Evolutionary conservation across 2,113 vertebrate genomes (phyloP).

Genomic region (Turdus rufiventris): DNA sequence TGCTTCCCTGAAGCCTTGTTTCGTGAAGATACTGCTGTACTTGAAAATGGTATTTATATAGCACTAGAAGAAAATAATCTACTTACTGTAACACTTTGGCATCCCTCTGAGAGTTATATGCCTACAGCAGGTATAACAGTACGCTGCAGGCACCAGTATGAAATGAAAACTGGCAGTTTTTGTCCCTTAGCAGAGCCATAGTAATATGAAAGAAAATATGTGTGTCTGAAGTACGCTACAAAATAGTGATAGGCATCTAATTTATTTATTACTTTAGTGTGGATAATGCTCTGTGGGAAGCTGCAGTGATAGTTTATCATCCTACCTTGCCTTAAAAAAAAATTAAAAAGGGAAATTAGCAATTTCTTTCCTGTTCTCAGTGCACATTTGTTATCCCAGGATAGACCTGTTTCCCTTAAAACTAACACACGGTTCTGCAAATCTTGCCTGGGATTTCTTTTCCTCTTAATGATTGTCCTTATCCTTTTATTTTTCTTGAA

Average conservation of each 20-base stretch:
- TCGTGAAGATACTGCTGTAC: conserved; percentile 13
- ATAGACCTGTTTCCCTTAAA: background rate
- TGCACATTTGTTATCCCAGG: background rate
- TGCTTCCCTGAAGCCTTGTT: background rate
- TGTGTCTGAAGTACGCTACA: background rate
- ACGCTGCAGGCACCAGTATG: background rate
- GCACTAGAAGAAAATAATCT: conserved; percentile 10
- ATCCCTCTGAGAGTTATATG: conserved; percentile 5
- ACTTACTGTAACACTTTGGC: conserved; percentile 12
- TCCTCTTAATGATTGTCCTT: background rate
- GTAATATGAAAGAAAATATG: background rate
- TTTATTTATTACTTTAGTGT: conserved; percentile 10
- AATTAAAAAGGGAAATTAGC: background rate
- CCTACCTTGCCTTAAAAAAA: background rate
- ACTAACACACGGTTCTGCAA: background rate
- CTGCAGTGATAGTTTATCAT: background rate
- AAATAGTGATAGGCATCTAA: background rate
- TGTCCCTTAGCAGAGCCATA: background rate
- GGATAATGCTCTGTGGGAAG: conserved; percentile 4
- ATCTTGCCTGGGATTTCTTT: background rate
- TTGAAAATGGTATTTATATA: conserved; percentile 21
- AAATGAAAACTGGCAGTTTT: background rate
- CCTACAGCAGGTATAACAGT: background rate
- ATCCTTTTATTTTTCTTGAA: background rate
- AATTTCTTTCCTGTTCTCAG: background rate